These are phyloP conservation scores for Chaetodon auriga DNA, from an alignment of 2,113 vertebrate genomes.

Conservation along the genomic window DNA sequence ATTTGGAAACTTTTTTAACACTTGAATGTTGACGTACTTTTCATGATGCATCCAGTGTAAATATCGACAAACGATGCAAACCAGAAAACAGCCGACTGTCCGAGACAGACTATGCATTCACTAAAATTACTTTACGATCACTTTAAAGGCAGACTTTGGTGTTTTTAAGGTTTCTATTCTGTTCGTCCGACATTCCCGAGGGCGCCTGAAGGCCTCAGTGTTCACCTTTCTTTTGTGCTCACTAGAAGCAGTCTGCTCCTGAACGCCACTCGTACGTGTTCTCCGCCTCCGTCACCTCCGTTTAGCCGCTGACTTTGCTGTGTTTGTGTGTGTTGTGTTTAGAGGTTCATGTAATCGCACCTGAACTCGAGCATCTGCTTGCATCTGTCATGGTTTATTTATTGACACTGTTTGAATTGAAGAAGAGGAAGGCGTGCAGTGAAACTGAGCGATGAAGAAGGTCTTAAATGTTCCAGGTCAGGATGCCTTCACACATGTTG, in stretches of 20 bases:
- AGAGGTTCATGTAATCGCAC: conserved; percentile 13
- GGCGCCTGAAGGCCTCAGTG: neutral
- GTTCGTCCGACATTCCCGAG: conserved; percentile 28
- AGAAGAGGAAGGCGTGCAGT: neutral
- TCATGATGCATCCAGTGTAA: conserved; percentile 62
- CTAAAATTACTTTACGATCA: conserved; percentile 25
- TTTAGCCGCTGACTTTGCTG: conserved; percentile 15
- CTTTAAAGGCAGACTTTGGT: conserved; percentile 34
- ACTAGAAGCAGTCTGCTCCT: conserved; percentile 40
- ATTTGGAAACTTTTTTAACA: conserved; percentile 53
- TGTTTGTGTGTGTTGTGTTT: conserved; percentile 38
- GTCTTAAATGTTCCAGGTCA: conserved; percentile 1
- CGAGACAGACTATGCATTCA: conserved; percentile 61
- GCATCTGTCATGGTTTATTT: conserved; percentile 24
- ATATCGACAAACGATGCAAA: conserved; percentile 57
- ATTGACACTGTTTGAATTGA: conserved; percentile 15
- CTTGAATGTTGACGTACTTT: conserved; percentile 46
- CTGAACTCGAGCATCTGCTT: neutral
- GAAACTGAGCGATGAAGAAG: neutral
- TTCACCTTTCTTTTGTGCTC: conserved; percentile 25
- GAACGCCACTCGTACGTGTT: neutral
- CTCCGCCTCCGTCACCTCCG: conserved; percentile 26
- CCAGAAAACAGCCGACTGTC: conserved; percentile 32
- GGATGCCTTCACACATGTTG: conserved; percentile 39
- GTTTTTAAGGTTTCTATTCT: conserved; percentile 50